phyloP scores from a whole-genome alignment of 2,113 vertebrate genomes.

The Megaptera novaeangliae region DNA sequence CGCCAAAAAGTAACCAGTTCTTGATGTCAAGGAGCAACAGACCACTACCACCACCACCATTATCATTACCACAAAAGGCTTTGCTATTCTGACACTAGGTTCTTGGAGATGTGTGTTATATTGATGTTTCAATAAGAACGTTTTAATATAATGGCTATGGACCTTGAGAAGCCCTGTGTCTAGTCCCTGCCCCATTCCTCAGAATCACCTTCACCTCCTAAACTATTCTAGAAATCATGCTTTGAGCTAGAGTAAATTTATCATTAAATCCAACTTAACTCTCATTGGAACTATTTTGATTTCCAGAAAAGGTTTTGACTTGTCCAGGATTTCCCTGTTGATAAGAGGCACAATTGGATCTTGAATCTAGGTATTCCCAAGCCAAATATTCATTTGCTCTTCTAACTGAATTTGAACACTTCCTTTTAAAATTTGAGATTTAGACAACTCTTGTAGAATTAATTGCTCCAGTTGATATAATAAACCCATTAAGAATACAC shows the following conservation, averaged over 20 bases:
- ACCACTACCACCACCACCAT: too few relatives aligned
- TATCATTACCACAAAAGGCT: not conserved
- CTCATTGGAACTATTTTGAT: not conserved
- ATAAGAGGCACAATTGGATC: not conserved
- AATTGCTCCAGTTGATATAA: not conserved
- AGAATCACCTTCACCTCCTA: not conserved
- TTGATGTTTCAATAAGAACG: not conserved
- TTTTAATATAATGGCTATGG: not conserved
- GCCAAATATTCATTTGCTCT: not conserved
- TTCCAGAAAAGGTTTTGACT: not conserved
- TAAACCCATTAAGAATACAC: not conserved
- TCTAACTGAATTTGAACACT: not conserved
- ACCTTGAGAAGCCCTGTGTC: not conserved
- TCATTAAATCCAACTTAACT: not conserved
- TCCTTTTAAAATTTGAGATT: not conserved
- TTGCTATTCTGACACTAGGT: not conserved
- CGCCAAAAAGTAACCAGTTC: not conserved
- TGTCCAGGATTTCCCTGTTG: not conserved
- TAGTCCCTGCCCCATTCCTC: not conserved
- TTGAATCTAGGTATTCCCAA: not conserved
- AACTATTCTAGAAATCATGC: not conserved
- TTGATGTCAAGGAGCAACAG: not conserved
- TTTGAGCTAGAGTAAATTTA: not conserved
- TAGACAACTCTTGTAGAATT: not conserved
- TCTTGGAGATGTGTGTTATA: not conserved